Evolutionary conservation across 2,113 vertebrate genomes (phyloP).

Genomic region (Odontesthes bonariensis): DNA sequence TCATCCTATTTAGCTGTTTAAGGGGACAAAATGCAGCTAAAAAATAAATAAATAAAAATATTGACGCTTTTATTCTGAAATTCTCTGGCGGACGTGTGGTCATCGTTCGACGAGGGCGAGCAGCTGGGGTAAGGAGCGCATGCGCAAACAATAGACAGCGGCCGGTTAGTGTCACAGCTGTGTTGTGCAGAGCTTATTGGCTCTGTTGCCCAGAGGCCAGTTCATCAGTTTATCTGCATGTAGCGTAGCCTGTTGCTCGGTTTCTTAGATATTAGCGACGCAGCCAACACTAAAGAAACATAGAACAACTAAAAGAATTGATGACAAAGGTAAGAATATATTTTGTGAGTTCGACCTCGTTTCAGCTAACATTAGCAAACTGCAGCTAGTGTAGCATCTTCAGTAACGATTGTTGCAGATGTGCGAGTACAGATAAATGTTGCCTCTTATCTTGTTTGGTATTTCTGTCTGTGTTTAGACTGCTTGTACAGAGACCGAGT

Average conservation of each 20-base stretch:
- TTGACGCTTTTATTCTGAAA: conserved; percentile 46
- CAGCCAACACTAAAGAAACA: neutral
- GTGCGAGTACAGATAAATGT: neutral
- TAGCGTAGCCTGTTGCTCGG: neutral
- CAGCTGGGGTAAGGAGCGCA: conserved; percentile 3
- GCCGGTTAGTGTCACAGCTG: conserved; percentile 32
- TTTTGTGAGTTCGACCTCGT: neutral
- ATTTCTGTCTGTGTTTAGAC: neutral
- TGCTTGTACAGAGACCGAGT: neutral
- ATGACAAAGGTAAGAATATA: conserved; percentile 57
- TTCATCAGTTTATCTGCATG: neutral
- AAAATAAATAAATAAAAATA: neutral
- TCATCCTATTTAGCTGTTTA: too few relatives aligned
- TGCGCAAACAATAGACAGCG: conserved; percentile 16
- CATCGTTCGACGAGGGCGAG: fast-evolving
- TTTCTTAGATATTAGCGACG: neutral
- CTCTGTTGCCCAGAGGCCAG: neutral
- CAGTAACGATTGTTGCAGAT: neutral
- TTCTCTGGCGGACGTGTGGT: neutral
- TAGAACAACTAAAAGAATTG: neutral
- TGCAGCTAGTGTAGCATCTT: neutral
- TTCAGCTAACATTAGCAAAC: conserved; percentile 45
- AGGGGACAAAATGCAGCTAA: too few relatives aligned
- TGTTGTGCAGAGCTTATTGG: neutral
- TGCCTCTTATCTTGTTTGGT: neutral